These are phyloP conservation scores for Cyprinella venusta DNA, from an alignment of 2,797 vertebrate genomes.

Conservation along the genomic window DNA sequence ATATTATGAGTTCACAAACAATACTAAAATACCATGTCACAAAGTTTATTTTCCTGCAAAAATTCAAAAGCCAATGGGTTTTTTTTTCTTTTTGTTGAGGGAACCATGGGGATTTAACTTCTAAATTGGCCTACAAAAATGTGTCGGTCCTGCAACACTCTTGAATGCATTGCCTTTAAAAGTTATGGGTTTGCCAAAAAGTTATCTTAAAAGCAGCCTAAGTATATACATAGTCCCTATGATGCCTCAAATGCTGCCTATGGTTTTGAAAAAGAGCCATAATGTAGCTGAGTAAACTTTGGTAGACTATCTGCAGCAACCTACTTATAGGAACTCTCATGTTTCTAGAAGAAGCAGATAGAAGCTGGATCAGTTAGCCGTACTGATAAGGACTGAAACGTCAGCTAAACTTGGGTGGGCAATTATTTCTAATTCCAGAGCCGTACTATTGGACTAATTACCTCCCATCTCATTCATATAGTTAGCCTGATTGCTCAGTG, in stretches of 20 bases:
- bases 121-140: not conserved
- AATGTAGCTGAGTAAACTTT: not conserved
- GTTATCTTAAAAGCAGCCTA: not conserved
- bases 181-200: not conserved
- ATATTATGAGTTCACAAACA: not conserved
- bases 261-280: not conserved
- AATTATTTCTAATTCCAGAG: constrained; percentile 71
- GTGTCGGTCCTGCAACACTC: not conserved
- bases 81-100: not conserved
- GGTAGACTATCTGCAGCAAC: not conserved
- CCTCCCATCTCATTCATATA: constrained; percentile 63
- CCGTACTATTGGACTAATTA: constrained; percentile 65
- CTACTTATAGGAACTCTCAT: no score
- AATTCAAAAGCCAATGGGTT: not conserved
- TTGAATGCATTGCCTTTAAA: not conserved
- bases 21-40: not conserved
- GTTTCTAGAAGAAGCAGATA: constrained; percentile 42
- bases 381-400: constrained; percentile 70
- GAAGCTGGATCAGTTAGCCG: constrained; percentile 67
- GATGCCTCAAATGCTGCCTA: not conserved
- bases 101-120: not conserved
- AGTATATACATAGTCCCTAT: not conserved
- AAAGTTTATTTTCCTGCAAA: not conserved
- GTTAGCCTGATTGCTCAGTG: constrained; percentile 70
- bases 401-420: constrained; percentile 65